Base-by-base conservation (phyloP, 2,113 vertebrate genomes). In the Daubentonia madagascariensis region DNA sequence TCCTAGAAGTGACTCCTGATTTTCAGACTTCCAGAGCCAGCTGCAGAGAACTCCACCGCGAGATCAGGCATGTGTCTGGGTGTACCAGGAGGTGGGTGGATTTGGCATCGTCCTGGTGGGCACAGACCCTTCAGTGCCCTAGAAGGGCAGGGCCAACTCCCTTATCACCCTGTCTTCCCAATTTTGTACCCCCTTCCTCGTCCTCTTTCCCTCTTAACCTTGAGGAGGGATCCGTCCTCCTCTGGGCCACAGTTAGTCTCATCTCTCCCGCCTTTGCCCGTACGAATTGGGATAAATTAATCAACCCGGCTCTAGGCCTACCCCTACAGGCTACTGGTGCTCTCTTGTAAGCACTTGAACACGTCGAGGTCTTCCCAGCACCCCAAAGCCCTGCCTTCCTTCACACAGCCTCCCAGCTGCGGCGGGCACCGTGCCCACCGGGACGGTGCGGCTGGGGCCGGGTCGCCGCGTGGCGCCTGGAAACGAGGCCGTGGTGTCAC, bases 291-390 rank as follows among this genome's bases (percentile, higher is more conserved):
- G 48, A 30, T 5, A 73, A 20, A 18, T 37, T 5, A 28, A 48
- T 12, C 23, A 37, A 20, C 45, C 9, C 10, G 22, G 12, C 25
- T 37, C 12, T 2, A 4, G 48, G 28, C 8, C 83, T 25, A 16
- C 18, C 5, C n/a, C 5, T 8, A 13, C 40, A 14, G 10, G 70
- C 70, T 45, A 5, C 40, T 30, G 70, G 35, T 40, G 3, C 35
- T 20, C 23, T 78, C n/a, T 68, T n/a, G 10, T 57, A 59, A 59
- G 17, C 4, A 20, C 14, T 52, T 28, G 3, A 25, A 32, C 13
- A 0, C 3, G 0, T 22, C 2, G 0, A 3, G 11, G 52, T 63
- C 16, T 7, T 0, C 30, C 45, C 23, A 7, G 9, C 2, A 23
- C 25, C 37, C 10, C 30, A 20, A 35, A 8, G 22, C 1, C n/a